Percentiles rank a stretch among this genome's conserved stretches.
Conservation (phyloP, 2,888 invertebrate genomes). For the Pomacea canaliculata region DNA sequence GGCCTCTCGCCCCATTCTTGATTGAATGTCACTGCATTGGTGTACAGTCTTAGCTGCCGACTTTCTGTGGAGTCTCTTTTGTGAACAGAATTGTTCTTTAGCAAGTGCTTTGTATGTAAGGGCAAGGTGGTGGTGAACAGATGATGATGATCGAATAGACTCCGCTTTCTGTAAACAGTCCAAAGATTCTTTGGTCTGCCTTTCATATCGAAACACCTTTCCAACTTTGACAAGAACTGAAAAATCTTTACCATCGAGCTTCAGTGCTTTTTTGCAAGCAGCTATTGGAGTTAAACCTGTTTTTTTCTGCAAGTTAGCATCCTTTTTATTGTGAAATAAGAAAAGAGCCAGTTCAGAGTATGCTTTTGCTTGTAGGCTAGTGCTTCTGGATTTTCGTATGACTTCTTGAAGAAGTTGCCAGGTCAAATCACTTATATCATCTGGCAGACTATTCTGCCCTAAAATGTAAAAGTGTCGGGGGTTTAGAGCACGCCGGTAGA, state of each 20-base stretch:
- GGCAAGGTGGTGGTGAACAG: slow-evolving; percentile 10
- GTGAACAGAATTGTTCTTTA: background rate
- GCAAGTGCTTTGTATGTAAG: slow-evolving; percentile 10
- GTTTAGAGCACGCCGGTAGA: background rate
- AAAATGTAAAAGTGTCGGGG: background rate
- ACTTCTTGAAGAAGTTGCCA: slow-evolving; percentile 2
- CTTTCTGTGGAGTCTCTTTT: background rate
- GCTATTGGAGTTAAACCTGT: background rate
- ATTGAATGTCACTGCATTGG: too few species aligned
- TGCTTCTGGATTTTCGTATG: background rate
- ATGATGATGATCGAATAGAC: background rate
- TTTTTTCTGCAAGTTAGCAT: background rate
- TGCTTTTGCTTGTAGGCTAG: slow-evolving; percentile 8
- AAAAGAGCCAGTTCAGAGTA: slow-evolving; percentile 14
- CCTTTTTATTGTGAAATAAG: background rate
- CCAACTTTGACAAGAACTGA: slow-evolving; percentile 17
- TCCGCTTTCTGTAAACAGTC: background rate
- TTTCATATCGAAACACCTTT: slow-evolving; percentile 5
- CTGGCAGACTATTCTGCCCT: background rate
- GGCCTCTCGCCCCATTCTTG: background rate
- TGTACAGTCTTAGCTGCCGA: too few species aligned
- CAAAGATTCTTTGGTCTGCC: background rate
- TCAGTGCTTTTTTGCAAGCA: slow-evolving; percentile 12
- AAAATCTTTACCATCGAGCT: background rate
- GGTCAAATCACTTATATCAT: background rate